Evolutionary conservation across 2,797 vertebrate species (phyloP).

Genomic region (Champsocephalus gunnari): DNA sequence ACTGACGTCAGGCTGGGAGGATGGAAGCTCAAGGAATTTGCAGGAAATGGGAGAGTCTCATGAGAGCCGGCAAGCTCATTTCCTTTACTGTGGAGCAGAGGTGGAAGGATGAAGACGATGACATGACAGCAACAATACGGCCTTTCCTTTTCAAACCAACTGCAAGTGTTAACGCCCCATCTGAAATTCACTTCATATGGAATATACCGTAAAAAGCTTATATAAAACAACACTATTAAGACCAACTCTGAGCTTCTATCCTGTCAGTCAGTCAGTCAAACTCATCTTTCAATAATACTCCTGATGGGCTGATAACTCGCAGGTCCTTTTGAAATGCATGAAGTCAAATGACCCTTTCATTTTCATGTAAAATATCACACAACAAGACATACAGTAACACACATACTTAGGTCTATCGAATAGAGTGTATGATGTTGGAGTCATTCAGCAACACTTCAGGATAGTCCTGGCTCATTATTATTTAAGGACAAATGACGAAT

Average conservation of each 20-base stretch:
- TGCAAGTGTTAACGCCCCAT: background rate
- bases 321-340: background rate
- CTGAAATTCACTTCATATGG: background rate
- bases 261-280: background rate
- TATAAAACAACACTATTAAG: background rate
- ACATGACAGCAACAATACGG: background rate
- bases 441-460: background rate
- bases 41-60: slow-evolving; percentile 68
- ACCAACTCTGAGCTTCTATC: background rate
- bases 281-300: background rate
- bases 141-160: background rate
- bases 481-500: slow-evolving; percentile 11
- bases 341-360: background rate
- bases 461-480: background rate
- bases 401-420: no score
- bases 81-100: slow-evolving; percentile 5
- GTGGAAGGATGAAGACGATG: background rate
- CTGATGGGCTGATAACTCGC: background rate
- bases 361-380: slow-evolving; percentile 39
- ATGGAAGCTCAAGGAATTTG: slow-evolving; percentile 56
- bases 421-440: background rate
- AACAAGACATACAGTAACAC: slow-evolving; percentile 40
- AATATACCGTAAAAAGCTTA: background rate
- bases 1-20: slow-evolving; percentile 48
- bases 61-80: slow-evolving; percentile 23